Percentiles rank a stretch among this genome's conserved stretches.
Evolutionary conservation across 2,888 invertebrate genomes (phyloP).

Genomic region (Noctua janthina): DNA sequence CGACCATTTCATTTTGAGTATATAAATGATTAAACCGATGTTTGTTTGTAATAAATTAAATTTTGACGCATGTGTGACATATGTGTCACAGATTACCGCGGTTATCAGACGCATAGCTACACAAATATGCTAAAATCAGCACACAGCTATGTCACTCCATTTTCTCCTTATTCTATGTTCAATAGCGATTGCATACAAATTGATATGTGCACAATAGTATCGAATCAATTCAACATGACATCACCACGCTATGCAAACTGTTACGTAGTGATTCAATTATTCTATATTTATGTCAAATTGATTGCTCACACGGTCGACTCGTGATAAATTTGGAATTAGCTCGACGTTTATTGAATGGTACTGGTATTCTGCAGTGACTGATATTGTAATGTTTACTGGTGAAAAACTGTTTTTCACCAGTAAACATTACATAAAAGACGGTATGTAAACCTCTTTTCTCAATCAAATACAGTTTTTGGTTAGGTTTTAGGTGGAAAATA

Average conservation of each 20-base stretch:
- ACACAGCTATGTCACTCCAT: constrained; percentile 1
- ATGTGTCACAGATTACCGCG: not conserved
- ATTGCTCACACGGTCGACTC: constrained; percentile 66
- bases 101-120: not conserved
- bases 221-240: constrained; percentile 76
- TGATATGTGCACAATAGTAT: constrained; percentile 77
- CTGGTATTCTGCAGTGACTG: constrained; percentile 39
- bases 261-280: constrained; percentile 82
- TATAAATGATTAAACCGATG: not conserved
- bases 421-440: too few relatives aligned
- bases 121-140: not conserved
- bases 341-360: constrained; percentile 48
- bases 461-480: not conserved
- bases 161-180: not conserved
- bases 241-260: constrained; percentile 69
- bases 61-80: not conserved
- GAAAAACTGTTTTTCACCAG: too few relatives aligned
- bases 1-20: not conserved
- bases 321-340: constrained; percentile 64
- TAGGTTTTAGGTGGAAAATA: not conserved
- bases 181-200: constrained; percentile 77
- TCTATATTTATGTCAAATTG: constrained; percentile 84
- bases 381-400: too few relatives aligned
- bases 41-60: not conserved
- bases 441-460: not conserved